These are phyloP conservation scores for Misgurnus mizolepis DNA, from an alignment of 2,113 vertebrate genomes.

Conservation along the genomic window DNA sequence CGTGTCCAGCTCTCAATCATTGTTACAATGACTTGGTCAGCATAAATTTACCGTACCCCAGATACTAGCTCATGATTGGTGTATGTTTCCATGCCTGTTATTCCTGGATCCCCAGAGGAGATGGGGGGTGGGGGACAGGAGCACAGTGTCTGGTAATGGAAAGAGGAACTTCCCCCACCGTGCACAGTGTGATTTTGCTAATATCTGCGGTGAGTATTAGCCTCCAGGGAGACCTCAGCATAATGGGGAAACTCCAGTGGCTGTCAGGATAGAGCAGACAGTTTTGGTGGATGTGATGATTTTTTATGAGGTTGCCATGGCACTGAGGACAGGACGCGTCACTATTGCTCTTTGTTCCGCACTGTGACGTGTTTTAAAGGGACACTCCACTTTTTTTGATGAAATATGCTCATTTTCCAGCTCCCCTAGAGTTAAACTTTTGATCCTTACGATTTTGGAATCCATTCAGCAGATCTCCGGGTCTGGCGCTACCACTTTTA, in stretches of 20 bases:
- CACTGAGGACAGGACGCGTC: conserved; percentile 35
- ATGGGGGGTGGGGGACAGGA: conserved; percentile 12
- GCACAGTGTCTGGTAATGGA: conserved; percentile 35
- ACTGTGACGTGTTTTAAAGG: conserved; percentile 8
- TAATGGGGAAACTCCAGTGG: conserved; percentile 48
- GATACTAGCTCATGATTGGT: background rate
- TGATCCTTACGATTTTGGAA: no score
- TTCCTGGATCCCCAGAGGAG: conserved; percentile 34
- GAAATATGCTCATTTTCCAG: no score
- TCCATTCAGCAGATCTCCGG: no score
- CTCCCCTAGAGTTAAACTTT: no score
- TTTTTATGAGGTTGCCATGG: conserved; percentile 44
- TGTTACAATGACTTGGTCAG: background rate
- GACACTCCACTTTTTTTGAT: background rate
- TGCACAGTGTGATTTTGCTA: conserved; percentile 43
- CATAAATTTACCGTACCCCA: background rate
- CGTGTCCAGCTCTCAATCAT: background rate
- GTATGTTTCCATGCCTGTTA: conserved; percentile 28
- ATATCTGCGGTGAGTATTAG: conserved; percentile 26
- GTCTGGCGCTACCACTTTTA: no score
- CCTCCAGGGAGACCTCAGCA: conserved; percentile 28
- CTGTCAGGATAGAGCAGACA: conserved; percentile 40
- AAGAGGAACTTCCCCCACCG: conserved; percentile 12
- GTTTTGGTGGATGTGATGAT: conserved; percentile 61
- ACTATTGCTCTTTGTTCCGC: conserved; percentile 48